These are phyloP conservation scores for Melierax canorus DNA, from an alignment of 2,113 vertebrate genomes.

Conservation along the genomic window DNA sequence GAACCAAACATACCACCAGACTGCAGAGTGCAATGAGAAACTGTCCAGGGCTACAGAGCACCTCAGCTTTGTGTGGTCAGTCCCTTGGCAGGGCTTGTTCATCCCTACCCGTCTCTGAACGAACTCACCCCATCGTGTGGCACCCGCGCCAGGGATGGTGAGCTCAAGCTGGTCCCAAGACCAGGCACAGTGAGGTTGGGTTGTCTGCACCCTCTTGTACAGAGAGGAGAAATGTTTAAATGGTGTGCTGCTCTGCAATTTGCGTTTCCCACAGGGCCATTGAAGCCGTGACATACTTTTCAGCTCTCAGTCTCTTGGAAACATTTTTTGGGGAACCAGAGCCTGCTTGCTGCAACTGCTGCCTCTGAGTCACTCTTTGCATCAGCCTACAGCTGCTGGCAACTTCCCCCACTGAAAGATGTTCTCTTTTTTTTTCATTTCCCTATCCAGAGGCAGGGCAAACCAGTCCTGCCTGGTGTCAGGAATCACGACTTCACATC, in stretches of 20 bases:
- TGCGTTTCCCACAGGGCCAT: not conserved
- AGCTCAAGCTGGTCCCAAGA: not conserved
- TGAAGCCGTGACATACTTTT: not conserved
- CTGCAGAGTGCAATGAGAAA: not conserved
- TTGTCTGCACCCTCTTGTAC: not conserved
- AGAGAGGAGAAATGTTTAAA: not conserved
- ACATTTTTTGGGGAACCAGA: not conserved
- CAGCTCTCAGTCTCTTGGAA: not conserved
- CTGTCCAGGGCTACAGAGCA: not conserved
- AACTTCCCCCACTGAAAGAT: not conserved
- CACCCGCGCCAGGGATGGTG: fast-evolving
- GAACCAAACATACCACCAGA: not conserved
- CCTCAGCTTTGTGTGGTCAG: fast-evolving
- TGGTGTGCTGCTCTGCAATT: not conserved
- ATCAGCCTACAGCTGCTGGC: not conserved
- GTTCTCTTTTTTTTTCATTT: not conserved
- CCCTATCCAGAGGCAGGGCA: not conserved
- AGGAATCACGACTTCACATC: not conserved
- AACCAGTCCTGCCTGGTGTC: not conserved
- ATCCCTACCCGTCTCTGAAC: fast-evolving
- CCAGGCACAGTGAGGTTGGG: not conserved
- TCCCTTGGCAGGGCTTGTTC: not conserved
- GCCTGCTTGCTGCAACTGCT: not conserved
- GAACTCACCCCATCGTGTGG: fast-evolving
- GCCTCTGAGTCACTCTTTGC: not conserved